Evolutionary conservation across 64 coral and sea anemone genomes (phyloP).

Genomic region (Anthopleura sola): DNA sequence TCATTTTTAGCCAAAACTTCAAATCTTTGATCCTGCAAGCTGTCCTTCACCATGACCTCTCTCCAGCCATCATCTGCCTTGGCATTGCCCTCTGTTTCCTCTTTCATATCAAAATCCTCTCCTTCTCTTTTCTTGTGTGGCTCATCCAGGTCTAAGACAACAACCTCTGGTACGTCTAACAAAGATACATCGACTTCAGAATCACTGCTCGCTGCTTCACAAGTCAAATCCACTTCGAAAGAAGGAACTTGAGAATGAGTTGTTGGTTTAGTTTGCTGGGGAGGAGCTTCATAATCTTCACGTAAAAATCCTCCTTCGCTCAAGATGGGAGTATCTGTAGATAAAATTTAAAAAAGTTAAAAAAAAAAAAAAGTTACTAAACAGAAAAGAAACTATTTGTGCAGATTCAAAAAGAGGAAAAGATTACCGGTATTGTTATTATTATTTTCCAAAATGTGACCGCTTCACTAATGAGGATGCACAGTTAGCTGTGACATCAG

Average conservation of each 20-base stretch:
- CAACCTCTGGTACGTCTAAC: conserved; percentile 29
- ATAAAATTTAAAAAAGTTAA: background rate
- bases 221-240: background rate
- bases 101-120: background rate
- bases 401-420: too few relatives aligned
- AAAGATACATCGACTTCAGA: conserved; percentile 43
- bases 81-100: background rate
- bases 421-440: too few relatives aligned
- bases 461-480: too few relatives aligned
- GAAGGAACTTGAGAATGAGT: background rate
- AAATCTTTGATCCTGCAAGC: background rate
- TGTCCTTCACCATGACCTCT: background rate
- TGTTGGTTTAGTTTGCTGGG: background rate
- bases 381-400: too few relatives aligned
- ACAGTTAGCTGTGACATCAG: too few relatives aligned
- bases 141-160: background rate
- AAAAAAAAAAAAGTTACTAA: too few relatives aligned
- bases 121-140: background rate
- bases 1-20: background rate
- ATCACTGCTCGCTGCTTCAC: background rate
- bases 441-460: too few relatives aligned
- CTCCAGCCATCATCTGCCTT: background rate
- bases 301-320: conserved; percentile 82
- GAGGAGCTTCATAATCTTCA: conserved; percentile 15
- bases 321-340: conserved; percentile 11